Base-by-base conservation (phyloP, 2,113 vertebrate genomes). In the Podarcis muralis region DNA sequence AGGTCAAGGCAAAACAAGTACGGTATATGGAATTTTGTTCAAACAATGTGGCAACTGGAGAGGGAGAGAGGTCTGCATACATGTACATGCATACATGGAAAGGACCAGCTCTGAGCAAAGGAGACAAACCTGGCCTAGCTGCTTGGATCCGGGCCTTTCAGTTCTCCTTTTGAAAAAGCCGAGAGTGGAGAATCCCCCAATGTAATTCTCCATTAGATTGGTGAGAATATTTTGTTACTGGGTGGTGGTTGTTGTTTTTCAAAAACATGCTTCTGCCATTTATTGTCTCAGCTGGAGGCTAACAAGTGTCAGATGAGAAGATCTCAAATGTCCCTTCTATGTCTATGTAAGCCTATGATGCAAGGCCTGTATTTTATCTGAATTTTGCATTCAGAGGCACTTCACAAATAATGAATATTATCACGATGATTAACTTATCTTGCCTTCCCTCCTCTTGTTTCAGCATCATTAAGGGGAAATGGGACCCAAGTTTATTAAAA, bases 131-230 rank as follows among this genome's bases (percentile, higher is more conserved):
- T 57, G 4, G 7, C 30, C 74, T 68, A n/a, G 40, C 27, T 0
- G 23, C 32, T 75, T 11, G 53, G 40, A 1, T 0, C 5, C 84
- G 79, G 1, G 40, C 13, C 27, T 88, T 5, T 9, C 6, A n/a
- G 6, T 32, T 62, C 78, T n/a, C 16, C 66, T 68, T 3, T 35
- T 37, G 68, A 0, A 15, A 35, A 81, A 69, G 37, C 72, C 4
- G 8, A 71, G 65, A 77, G 53, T 5, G 27, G 32, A 83, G 23
- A 30, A 30, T 77, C 80, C 32, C 32, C 66, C 85, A 25, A 20
- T 76, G 0, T 32, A 89, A 84, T 77, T 81, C 30, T 20, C 32
- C 6, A 5, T 3, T 68, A 72, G 0, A 1, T 11, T 0, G 5
- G 6, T 8, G 22, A 25, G 12, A 35, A 16, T 40, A 74, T 0